A percentile compares a stretch with the other conserved stretches of the same genome.
These are phyloP conservation scores for Bombus superbus DNA, from an alignment of 1,140 invertebrate genomes.

Conservation along the genomic window DNA sequence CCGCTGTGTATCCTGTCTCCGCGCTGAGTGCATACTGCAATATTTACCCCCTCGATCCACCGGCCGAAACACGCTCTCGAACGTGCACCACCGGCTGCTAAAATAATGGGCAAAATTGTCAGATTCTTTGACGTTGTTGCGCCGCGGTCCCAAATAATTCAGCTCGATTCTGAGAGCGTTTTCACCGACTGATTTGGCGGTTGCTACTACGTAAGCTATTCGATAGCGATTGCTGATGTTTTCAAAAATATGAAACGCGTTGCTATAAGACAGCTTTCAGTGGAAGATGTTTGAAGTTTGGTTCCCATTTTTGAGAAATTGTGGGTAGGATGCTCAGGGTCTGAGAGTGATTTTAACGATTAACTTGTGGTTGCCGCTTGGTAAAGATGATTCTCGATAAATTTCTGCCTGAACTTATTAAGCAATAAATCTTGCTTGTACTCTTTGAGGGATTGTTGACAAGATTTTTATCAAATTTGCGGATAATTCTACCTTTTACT, in stretches of 20 bases:
- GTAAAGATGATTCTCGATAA: too few species aligned
- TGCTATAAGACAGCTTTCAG: too few species aligned
- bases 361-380: too few species aligned
- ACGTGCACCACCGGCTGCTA: constrained; percentile 28
- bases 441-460: too few species aligned
- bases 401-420: too few species aligned
- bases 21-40: constrained; percentile 80
- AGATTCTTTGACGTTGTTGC: constrained; percentile 45
- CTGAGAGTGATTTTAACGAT: too few species aligned
- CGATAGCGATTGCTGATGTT: neutral
- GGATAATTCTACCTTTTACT: too few species aligned
- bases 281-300: neutral
- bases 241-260: neutral
- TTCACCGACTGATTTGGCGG: neutral
- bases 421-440: neutral
- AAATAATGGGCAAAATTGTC: constrained; percentile 55
- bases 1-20: constrained; percentile 74
- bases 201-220: too few species aligned
- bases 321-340: too few species aligned
- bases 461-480: neutral
- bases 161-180: neutral
- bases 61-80: constrained; percentile 48
- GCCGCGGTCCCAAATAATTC: constrained; percentile 27
- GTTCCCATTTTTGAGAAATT: neutral
- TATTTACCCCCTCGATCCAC: constrained; percentile 74